phyloP scores from a whole-genome alignment of 1,140 invertebrate genomes.

The Drosophila subobscura region DNA sequence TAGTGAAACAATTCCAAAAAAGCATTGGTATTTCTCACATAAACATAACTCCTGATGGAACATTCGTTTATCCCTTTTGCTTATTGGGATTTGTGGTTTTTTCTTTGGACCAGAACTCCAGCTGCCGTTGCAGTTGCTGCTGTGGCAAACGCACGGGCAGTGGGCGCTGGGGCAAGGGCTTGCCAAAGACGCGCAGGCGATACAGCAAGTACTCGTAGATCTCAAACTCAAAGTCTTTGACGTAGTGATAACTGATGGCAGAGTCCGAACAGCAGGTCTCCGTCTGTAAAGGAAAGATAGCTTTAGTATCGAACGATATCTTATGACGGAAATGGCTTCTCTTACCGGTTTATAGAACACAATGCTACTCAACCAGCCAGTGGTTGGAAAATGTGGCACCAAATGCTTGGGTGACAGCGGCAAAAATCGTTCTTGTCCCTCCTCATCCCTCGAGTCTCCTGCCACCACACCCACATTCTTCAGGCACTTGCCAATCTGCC shows the following conservation, averaged over 20 bases:
- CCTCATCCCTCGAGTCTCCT: slow-evolving; percentile 92
- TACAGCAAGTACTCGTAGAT: slow-evolving; percentile 28
- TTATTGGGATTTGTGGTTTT: slow-evolving; percentile 19
- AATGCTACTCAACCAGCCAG: slow-evolving; percentile 52
- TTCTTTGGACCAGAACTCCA: slow-evolving; percentile 18
- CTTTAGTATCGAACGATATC: not conserved
- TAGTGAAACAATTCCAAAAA: no score
- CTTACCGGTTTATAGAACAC: slow-evolving; percentile 25
- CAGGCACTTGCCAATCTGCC: slow-evolving; percentile 95
- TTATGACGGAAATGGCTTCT: not conserved
- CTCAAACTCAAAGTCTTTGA: slow-evolving; percentile 34
- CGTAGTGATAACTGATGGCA: slow-evolving; percentile 34
- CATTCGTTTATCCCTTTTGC: no score
- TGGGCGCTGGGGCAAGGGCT: not conserved
- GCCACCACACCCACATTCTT: slow-evolving; percentile 93
- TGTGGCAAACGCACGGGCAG: slow-evolving; percentile 14
- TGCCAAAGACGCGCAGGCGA: slow-evolving; percentile 10
- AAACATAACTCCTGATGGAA: no score
- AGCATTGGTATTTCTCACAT: no score
- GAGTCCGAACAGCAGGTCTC: slow-evolving; percentile 21
- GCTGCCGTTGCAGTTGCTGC: slow-evolving; percentile 17
- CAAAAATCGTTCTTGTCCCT: slow-evolving; percentile 92
- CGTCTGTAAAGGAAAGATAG: not conserved
- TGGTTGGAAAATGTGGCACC: slow-evolving; percentile 87
- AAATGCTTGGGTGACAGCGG: slow-evolving; percentile 89